phyloP scores from a whole-genome alignment of 2,797 vertebrate species.

The Catharus ustulatus region DNA sequence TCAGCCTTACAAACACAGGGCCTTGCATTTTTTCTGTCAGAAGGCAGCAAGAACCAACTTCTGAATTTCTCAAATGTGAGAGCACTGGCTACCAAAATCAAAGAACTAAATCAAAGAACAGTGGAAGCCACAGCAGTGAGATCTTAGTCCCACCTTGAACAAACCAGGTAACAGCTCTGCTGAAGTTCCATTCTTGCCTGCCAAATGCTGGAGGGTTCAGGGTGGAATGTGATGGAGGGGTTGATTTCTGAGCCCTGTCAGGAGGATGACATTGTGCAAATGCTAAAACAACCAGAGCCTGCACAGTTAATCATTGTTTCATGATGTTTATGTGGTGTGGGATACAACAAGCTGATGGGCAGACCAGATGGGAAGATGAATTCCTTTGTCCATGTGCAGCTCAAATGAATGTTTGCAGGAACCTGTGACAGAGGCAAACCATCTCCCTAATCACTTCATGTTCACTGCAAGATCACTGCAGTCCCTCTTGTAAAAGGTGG shows the following conservation, averaged over 20 bases:
- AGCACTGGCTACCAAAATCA: neutral
- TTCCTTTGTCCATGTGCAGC: neutral
- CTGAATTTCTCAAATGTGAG: neutral
- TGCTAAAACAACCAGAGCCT: neutral
- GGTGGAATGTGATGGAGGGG: neutral
- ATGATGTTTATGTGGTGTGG: neutral
- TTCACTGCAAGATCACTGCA: neutral
- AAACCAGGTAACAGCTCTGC: neutral
- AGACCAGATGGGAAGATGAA: neutral
- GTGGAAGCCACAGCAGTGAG: neutral
- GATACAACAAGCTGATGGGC: neutral
- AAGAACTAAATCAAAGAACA: neutral
- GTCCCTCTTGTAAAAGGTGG: neutral
- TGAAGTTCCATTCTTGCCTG: neutral
- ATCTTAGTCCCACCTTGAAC: neutral
- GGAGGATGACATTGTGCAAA: neutral
- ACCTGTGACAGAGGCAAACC: neutral
- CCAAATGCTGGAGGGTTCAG: neutral
- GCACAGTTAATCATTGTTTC: neutral
- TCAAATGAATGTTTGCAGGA: neutral
- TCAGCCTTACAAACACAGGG: neutral
- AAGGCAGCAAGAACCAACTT: neutral
- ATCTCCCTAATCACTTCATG: neutral
- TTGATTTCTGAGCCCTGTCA: neutral
- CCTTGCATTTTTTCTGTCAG: neutral